These are phyloP conservation scores for Drosophila incognita DNA, from an alignment of 2,888 invertebrate genomes.

Conservation along the genomic window DNA sequence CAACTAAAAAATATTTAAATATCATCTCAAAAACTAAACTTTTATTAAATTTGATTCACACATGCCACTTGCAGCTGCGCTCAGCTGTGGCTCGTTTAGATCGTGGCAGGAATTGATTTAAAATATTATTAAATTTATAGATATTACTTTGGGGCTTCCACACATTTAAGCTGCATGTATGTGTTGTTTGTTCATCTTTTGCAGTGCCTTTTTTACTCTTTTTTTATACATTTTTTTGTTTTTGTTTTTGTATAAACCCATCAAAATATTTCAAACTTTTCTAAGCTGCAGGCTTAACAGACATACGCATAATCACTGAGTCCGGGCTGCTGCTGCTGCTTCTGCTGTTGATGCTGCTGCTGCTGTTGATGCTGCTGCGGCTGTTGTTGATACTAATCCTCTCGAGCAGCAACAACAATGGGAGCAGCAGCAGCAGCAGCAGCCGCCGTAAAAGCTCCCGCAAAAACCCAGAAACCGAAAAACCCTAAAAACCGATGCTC, in stretches of 20 bases:
- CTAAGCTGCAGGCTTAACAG: constrained; percentile 63
- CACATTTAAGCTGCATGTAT: constrained; percentile 22
- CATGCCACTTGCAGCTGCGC: background rate
- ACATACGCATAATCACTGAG: constrained; percentile 58
- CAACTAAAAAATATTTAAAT: background rate
- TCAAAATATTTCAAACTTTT: constrained; percentile 57
- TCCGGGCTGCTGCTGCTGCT: constrained; percentile 12
- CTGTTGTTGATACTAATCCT: constrained; percentile 45
- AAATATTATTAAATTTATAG: constrained; percentile 1
- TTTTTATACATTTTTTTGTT: background rate
- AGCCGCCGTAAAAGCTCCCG: constrained; percentile 44
- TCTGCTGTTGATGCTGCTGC: constrained; percentile 11
- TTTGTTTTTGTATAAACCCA: constrained; percentile 38
- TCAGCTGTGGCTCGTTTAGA: background rate
- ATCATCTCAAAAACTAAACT: background rate
- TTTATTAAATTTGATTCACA: background rate
- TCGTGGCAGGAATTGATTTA: background rate
- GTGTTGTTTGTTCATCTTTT: constrained; percentile 12
- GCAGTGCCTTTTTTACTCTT: constrained; percentile 1
- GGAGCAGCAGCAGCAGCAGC: constrained; percentile 2
- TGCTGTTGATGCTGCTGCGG: constrained; percentile 1
- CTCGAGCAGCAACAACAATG: constrained; percentile 20
- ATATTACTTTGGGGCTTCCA: constrained; percentile 1
- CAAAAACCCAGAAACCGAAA: constrained; percentile 63
- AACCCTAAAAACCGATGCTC: constrained; percentile 72